Conservation (phyloP, 2,797 vertebrate genomes). For the Syngnathus rostellatus region DNA sequence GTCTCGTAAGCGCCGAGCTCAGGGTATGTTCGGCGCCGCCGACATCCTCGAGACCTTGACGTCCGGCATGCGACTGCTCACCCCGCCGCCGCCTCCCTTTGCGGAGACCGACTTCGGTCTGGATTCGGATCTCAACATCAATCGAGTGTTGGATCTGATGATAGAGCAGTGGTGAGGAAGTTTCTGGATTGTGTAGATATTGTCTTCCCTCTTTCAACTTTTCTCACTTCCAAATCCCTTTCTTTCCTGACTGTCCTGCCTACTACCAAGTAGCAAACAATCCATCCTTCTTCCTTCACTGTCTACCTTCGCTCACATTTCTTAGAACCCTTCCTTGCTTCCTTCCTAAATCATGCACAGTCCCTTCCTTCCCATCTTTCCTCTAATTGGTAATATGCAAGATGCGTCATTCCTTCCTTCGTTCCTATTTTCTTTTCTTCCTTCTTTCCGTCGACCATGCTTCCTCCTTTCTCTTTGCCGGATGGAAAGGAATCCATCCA, state of each 20-base stretch:
- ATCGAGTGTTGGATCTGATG: slow-evolving; percentile 73
- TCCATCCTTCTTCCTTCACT: background rate
- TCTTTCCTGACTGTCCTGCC: background rate
- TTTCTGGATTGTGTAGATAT: slow-evolving; percentile 10
- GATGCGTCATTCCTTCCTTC: background rate
- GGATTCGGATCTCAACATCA: slow-evolving; percentile 77
- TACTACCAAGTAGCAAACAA: background rate
- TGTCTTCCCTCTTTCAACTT: background rate
- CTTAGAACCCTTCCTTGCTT: background rate
- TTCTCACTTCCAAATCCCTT: background rate
- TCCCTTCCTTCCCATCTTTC: background rate
- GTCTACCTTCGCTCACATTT: background rate
- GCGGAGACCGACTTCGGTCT: slow-evolving; percentile 79
- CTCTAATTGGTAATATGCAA: background rate
- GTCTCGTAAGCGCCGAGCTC: slow-evolving; percentile 66
- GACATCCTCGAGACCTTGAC: slow-evolving; percentile 85
- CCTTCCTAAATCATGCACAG: background rate
- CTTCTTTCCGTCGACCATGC: background rate
- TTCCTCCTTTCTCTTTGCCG: background rate
- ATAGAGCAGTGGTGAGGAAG: slow-evolving; percentile 72
- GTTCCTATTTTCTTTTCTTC: background rate
- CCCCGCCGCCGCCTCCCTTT: slow-evolving; percentile 73
- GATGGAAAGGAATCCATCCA: slow-evolving; percentile 16
- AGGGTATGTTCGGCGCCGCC: slow-evolving; percentile 69
- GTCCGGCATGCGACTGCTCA: slow-evolving; percentile 66